Conservation (phyloP, 2,113 vertebrate species). For the Spilogale gracilis region DNA sequence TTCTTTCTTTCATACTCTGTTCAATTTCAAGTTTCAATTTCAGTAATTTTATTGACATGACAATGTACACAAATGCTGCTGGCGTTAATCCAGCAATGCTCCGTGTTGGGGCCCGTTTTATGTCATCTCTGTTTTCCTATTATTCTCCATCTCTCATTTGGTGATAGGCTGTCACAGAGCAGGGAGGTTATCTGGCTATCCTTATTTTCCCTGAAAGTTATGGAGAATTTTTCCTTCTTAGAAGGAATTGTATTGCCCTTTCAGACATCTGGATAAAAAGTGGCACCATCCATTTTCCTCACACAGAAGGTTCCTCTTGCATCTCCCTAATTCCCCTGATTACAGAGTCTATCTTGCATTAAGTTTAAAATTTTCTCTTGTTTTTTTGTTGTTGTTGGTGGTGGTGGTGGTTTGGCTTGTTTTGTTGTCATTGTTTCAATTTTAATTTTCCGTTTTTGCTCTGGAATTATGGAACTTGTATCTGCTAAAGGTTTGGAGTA, state of each 20-base stretch:
- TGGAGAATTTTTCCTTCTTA: conserved; percentile 62
- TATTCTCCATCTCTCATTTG: conserved; percentile 77
- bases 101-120: conserved; percentile 65
- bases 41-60: conserved; percentile 84
- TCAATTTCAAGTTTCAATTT: conserved; percentile 85
- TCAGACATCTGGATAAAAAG: conserved; percentile 63
- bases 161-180: conserved; percentile 71
- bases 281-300: conserved; percentile 62
- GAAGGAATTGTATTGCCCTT: conserved; percentile 56
- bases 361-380: conserved; percentile 8
- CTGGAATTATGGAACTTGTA: conserved; percentile 30
- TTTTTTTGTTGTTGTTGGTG: background rate
- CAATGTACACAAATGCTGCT: conserved; percentile 79
- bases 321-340: conserved; percentile 55
- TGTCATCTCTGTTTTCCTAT: conserved; percentile 71
- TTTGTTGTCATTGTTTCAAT: background rate
- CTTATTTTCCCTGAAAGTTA: conserved; percentile 76
- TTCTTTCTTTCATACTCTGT: conserved; percentile 81
- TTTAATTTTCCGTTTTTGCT: background rate
- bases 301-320: conserved; percentile 21
- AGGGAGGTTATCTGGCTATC: conserved; percentile 53
- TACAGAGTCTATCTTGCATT: conserved; percentile 15
- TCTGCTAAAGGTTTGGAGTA: background rate
- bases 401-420: background rate
- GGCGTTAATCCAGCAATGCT: conserved; percentile 78